phyloP scores from a whole-genome alignment of 2,113 vertebrate genomes.

The Aythya baeri region DNA sequence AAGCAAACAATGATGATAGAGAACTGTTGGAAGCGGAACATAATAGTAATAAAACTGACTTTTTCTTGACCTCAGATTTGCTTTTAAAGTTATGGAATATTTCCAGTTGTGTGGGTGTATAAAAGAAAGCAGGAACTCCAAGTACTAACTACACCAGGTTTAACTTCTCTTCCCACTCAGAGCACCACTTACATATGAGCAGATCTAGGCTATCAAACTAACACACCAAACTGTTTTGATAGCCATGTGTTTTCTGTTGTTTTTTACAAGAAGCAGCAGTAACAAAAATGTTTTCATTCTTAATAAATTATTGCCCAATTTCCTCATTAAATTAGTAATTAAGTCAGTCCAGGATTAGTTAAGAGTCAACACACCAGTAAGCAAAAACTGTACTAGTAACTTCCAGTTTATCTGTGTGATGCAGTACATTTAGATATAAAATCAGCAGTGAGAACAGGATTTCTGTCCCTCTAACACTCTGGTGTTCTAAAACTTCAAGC shows the following conservation, averaged over 20 bases:
- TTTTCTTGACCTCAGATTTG: slow-evolving; percentile 13
- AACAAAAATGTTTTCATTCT: not conserved
- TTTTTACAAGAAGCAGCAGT: not conserved
- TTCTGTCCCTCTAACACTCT: not conserved
- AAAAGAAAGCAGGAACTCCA: slow-evolving; percentile 11
- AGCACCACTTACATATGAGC: not conserved
- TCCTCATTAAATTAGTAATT: not conserved
- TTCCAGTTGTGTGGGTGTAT: slow-evolving; percentile 2
- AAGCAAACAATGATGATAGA: not conserved
- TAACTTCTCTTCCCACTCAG: not conserved
- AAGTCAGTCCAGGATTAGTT: not conserved
- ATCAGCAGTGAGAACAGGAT: not conserved
- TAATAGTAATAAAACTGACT: not conserved
- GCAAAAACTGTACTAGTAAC: not conserved
- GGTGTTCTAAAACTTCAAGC: not conserved
- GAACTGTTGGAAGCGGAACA: not conserved
- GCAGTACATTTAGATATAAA: not conserved
- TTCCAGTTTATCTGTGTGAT: not conserved
- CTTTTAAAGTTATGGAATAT: slow-evolving; percentile 8
- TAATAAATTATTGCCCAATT: not conserved
- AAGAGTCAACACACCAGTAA: not conserved
- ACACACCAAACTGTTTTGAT: not conserved
- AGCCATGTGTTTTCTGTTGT: not conserved
- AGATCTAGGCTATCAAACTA: not conserved
- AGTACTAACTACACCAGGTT: not conserved